phyloP scores from a whole-genome alignment of 2,888 invertebrate genomes.

The Andrena camellia region DNA sequence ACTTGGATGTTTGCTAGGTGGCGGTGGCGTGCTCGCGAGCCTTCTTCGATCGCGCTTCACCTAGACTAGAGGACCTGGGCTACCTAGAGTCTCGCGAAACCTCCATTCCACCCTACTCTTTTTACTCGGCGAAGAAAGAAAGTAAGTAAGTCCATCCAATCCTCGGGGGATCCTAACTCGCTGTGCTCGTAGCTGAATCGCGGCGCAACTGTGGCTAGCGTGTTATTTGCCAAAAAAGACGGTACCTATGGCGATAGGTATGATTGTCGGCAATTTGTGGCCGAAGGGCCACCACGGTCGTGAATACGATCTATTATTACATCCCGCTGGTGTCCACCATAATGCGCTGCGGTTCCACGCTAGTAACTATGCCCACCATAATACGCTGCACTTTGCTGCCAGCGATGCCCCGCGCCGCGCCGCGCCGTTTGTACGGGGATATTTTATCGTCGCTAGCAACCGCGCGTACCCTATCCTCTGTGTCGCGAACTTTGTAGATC shows the following conservation, averaged over 20 bases:
- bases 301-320: slow-evolving; percentile 80
- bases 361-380: slow-evolving; percentile 25
- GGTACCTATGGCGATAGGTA: slow-evolving; percentile 68
- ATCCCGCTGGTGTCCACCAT: slow-evolving; percentile 66
- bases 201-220: slow-evolving; percentile 53
- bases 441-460: slow-evolving; percentile 1
- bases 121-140: not conserved
- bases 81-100: too few relatives aligned
- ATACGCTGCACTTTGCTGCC: slow-evolving; percentile 7
- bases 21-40: not conserved
- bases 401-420: slow-evolving; percentile 13
- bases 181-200: not conserved
- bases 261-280: slow-evolving; percentile 77
- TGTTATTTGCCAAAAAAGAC: slow-evolving; percentile 78
- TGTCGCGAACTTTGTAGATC: not conserved
- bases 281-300: slow-evolving; percentile 59
- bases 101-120: not conserved
- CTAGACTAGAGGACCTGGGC: not conserved
- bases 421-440: slow-evolving; percentile 15
- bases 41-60: not conserved
- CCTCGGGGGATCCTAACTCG: not conserved
- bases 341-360: slow-evolving; percentile 47
- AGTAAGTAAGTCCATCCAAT: not conserved
- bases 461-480: not conserved
- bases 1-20: not conserved